Conservation (phyloP, 2,797 vertebrate species). For the Pterois miles region DNA sequence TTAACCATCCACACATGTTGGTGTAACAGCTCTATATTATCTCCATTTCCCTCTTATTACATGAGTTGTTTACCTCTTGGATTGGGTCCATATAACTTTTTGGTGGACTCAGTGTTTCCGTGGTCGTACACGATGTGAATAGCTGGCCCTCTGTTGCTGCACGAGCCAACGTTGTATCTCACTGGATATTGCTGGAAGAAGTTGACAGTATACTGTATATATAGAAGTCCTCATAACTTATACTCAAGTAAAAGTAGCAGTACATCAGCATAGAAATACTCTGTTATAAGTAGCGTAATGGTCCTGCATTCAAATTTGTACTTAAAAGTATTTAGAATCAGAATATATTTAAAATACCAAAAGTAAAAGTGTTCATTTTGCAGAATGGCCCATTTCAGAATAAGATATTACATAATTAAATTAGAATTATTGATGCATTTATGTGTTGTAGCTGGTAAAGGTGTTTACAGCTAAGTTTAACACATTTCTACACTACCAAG, state of each 20-base stretch:
- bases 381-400: neutral
- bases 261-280: no score
- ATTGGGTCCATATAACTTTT: slow-evolving; percentile 15
- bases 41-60: neutral
- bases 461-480: no score
- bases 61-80: neutral
- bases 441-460: neutral
- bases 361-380: neutral
- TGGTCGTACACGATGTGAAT: slow-evolving; percentile 39
- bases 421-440: neutral
- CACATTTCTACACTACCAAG: neutral
- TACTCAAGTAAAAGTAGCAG: no score
- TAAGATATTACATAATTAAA: neutral
- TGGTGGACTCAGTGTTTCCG: slow-evolving; percentile 28
- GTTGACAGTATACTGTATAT: neutral
- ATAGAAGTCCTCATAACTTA: no score
- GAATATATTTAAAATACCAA: neutral
- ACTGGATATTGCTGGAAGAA: slow-evolving; percentile 48
- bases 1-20: no score
- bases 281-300: no score
- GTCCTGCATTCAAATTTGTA: neutral
- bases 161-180: slow-evolving; percentile 19
- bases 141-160: slow-evolving; percentile 21
- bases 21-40: neutral
- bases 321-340: neutral